Percentiles rank a stretch among this genome's conserved stretches.
Evolutionary conservation across 1,140 invertebrate genomes (phyloP).

Genomic region (Megalopta genalis): DNA sequence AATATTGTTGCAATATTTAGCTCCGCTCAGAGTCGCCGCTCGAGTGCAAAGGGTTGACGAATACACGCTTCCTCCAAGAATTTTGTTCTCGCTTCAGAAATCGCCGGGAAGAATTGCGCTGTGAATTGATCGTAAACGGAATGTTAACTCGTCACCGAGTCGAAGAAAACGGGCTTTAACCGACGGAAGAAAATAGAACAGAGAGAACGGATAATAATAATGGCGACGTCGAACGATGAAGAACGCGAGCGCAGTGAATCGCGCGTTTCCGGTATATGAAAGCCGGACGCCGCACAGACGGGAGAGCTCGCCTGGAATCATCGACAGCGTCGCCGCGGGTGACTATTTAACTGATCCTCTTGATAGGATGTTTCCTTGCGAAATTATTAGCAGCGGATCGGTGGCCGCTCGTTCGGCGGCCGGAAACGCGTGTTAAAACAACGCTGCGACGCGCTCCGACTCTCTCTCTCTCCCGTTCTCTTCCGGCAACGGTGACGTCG

Average conservation of each 20-base stretch:
- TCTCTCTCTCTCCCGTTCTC: background rate
- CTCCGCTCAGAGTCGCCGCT: too few relatives aligned
- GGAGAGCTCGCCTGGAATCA: slow-evolving; percentile 49
- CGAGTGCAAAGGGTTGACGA: too few relatives aligned
- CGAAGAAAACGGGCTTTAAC: too few relatives aligned
- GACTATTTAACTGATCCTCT: slow-evolving; percentile 49
- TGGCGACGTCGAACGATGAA: background rate
- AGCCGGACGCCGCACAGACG: slow-evolving; percentile 58
- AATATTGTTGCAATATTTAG: too few relatives aligned
- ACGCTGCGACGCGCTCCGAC: background rate
- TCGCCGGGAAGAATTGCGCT: too few relatives aligned
- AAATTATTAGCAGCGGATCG: slow-evolving; percentile 41
- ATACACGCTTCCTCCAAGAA: too few relatives aligned
- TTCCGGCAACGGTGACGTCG: background rate
- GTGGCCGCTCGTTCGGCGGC: background rate
- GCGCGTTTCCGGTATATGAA: slow-evolving; percentile 51
- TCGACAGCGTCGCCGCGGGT: slow-evolving; percentile 48
- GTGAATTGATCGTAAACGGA: too few relatives aligned
- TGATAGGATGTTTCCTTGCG: slow-evolving; percentile 49
- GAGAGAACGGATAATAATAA: background rate
- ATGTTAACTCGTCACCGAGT: too few relatives aligned
- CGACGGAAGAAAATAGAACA: too few relatives aligned
- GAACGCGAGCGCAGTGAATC: background rate
- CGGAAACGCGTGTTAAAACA: slow-evolving; percentile 36
- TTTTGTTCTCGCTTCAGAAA: too few relatives aligned